A percentile compares a stretch with the other conserved stretches of the same genome.
phyloP scores from a whole-genome alignment of 2,797 vertebrate species.

The Psittacula derbiana region DNA sequence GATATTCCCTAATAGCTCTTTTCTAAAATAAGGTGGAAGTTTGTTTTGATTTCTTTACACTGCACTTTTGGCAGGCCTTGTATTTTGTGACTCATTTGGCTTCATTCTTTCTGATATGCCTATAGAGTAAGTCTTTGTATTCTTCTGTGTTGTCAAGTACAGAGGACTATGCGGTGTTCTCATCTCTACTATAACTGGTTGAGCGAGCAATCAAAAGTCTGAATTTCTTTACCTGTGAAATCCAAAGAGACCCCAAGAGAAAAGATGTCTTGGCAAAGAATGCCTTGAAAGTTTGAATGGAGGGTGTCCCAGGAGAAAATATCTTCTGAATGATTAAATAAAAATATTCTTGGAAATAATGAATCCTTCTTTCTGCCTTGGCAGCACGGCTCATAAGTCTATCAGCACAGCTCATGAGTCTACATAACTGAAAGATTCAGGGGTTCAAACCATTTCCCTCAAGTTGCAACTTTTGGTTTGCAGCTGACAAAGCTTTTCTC shows the following conservation, averaged over 20 bases:
- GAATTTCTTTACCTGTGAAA: constrained; percentile 16
- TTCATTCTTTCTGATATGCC: constrained; percentile 22
- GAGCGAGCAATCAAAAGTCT: not conserved
- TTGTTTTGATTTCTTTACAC: constrained; percentile 43
- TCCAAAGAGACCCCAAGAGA: not conserved
- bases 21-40: constrained; percentile 15
- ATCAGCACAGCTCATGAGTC: not conserved
- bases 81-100: constrained; percentile 44
- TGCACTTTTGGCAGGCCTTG: not conserved
- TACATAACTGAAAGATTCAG: not conserved
- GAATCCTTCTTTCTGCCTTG: not conserved
- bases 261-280: not conserved
- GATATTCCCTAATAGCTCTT: not conserved
- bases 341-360: constrained; percentile 12
- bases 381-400: not conserved
- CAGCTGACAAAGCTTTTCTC: not conserved
- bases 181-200: not conserved
- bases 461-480: constrained; percentile 14
- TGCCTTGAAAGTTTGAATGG: not conserved
- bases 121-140: constrained; percentile 20
- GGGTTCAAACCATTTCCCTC: not conserved
- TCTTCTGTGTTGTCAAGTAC: not conserved
- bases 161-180: not conserved
- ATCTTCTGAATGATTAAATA: not conserved
- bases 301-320: not conserved